phyloP scores from a whole-genome alignment of 2,113 vertebrate species.

The Helogale parvula region DNA sequence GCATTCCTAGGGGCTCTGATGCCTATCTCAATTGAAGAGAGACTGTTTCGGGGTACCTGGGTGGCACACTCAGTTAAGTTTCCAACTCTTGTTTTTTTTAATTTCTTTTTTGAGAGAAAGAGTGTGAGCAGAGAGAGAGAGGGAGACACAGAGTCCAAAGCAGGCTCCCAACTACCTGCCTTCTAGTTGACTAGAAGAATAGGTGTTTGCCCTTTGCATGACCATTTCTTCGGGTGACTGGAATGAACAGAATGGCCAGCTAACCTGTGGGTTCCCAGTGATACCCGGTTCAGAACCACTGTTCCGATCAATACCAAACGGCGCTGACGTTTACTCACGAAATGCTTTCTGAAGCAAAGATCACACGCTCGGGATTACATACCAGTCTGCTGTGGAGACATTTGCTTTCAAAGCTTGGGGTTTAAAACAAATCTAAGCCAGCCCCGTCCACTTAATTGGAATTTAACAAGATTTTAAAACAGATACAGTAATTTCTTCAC shows the following conservation, averaged over 20 bases:
- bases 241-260: background rate
- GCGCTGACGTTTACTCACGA: background rate
- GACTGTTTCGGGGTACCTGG: background rate
- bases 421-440: constrained; percentile 55
- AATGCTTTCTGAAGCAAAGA: constrained; percentile 40
- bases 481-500: constrained; percentile 64
- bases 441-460: constrained; percentile 44
- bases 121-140: no score
- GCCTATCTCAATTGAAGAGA: background rate
- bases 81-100: no score
- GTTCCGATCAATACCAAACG: background rate
- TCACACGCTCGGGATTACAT: constrained; percentile 39
- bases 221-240: background rate
- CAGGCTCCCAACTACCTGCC: background rate
- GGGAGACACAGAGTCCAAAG: no score
- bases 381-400: constrained; percentile 18
- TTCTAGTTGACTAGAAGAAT: background rate
- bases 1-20: background rate
- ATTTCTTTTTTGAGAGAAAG: no score
- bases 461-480: constrained; percentile 64
- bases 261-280: background rate
- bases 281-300: background rate
- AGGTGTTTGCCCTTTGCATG: background rate
- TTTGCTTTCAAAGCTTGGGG: background rate
- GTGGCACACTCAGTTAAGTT: no score